These are phyloP conservation scores for Chelonoidis abingdonii DNA, from an alignment of 2,113 vertebrate species.

Conservation along the genomic window DNA sequence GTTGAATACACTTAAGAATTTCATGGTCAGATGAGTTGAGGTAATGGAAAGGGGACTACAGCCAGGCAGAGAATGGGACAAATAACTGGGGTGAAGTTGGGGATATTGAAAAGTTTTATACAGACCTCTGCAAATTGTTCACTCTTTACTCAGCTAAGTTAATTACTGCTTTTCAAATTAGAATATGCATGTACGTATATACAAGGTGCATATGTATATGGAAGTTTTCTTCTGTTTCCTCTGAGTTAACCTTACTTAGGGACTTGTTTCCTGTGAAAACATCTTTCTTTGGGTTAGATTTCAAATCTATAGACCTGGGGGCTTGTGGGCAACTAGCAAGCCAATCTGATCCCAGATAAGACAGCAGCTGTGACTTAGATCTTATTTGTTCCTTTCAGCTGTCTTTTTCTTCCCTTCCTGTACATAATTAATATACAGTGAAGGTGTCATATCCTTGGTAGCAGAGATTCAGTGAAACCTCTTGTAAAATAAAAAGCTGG, in stretches of 20 bases:
- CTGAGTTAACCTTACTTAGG: background rate
- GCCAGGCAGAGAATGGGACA: background rate
- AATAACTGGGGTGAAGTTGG: background rate
- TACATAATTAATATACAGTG: rapidly evolving
- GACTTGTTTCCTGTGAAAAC: rapidly evolving
- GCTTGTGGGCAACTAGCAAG: background rate
- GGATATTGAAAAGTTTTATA: background rate
- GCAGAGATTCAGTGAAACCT: background rate
- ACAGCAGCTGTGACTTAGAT: rapidly evolving
- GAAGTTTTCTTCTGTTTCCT: rapidly evolving
- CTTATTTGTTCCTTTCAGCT: background rate
- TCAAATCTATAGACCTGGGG: rapidly evolving
- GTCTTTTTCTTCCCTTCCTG: background rate
- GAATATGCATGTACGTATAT: background rate
- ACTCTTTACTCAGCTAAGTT: rapidly evolving
- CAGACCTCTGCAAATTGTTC: rapidly evolving
- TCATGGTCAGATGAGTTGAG: background rate
- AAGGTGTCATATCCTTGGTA: background rate
- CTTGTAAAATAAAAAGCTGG: background rate
- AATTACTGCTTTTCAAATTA: rapidly evolving
- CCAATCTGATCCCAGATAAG: background rate
- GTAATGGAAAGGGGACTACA: rapidly evolving
- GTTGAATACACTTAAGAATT: rapidly evolving
- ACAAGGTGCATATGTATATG: rapidly evolving
- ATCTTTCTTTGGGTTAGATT: background rate